phyloP scores from a whole-genome alignment of 2,113 vertebrate species.

The Lepidothrix coronata region DNA sequence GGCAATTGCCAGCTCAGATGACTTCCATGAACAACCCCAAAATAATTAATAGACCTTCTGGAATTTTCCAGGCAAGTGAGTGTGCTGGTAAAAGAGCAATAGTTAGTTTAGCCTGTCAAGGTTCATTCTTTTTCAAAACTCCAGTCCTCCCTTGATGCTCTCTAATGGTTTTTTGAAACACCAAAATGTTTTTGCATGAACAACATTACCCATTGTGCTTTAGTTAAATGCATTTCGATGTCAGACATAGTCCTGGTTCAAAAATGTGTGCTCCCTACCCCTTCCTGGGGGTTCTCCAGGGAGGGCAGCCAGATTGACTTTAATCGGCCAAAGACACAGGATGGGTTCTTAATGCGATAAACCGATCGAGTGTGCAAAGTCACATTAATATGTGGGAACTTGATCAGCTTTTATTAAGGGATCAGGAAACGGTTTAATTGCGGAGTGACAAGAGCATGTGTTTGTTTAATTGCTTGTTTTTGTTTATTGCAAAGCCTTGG shows the following conservation, averaged over 20 bases:
- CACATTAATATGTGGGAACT: conserved; percentile 27
- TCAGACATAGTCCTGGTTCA: conserved; percentile 48
- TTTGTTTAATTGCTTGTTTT: conserved; percentile 51
- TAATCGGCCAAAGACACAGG: conserved; percentile 26
- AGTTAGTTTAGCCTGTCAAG: conserved; percentile 70
- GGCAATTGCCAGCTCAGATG: conserved; percentile 35
- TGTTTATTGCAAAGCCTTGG: conserved; percentile 27
- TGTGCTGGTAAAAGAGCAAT: conserved; percentile 28
- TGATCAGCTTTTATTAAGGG: conserved; percentile 7
- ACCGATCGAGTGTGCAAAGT: background rate
- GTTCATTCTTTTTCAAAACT: conserved; percentile 70
- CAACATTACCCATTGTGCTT: conserved; percentile 64
- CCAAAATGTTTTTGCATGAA: conserved; percentile 71
- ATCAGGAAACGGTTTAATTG: conserved; percentile 28
- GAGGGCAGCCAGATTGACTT: conserved; percentile 17
- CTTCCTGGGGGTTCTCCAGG: conserved; percentile 29
- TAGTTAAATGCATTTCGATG: conserved; percentile 69
- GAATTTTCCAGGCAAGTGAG: conserved; percentile 46
- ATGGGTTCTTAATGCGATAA: conserved; percentile 7
- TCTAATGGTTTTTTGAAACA: conserved; percentile 73
- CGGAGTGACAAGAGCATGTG: conserved; percentile 34
- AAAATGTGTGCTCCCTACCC: conserved; percentile 31
- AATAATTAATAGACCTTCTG: conserved; percentile 67
- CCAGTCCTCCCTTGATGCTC: conserved; percentile 65
- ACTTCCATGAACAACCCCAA: conserved; percentile 39